These are phyloP conservation scores for Babylonia areolata DNA, from an alignment of 1,140 invertebrate species.

Conservation along the genomic window DNA sequence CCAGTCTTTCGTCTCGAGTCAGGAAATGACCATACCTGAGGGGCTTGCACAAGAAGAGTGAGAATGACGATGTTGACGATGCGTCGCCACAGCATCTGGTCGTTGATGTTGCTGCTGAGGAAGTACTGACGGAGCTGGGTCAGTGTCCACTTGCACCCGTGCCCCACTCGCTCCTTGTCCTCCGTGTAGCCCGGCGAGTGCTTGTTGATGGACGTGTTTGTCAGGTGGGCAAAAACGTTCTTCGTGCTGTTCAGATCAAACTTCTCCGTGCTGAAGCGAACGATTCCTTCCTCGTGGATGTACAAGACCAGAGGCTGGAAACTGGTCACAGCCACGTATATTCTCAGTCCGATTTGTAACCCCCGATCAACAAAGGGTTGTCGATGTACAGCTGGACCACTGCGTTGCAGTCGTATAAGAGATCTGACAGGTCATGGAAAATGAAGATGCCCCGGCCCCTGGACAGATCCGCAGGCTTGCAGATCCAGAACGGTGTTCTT, in stretches of 20 bases:
- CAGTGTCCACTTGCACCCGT: conserved; percentile 88
- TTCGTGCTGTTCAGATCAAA: conserved; percentile 86
- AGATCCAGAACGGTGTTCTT: conserved; percentile 82
- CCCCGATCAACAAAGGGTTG: conserved; percentile 79
- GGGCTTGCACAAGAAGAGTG: conserved; percentile 79
- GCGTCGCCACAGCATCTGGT: conserved; percentile 88
- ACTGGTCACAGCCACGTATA: conserved; percentile 77
- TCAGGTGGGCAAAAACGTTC: conserved; percentile 92
- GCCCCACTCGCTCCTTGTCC: conserved; percentile 85
- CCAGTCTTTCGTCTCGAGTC: too few species aligned
- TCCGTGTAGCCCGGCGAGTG: conserved; percentile 85
- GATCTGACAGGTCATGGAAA: conserved; percentile 80
- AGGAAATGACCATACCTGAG: too few species aligned
- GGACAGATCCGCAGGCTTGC: conserved; percentile 89
- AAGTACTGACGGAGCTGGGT: conserved; percentile 88
- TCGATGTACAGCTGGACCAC: conserved; percentile 87
- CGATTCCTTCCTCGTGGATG: conserved; percentile 74
- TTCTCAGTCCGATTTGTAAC: conserved; percentile 78
- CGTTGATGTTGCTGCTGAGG: conserved; percentile 82
- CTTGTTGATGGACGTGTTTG: conserved; percentile 91
- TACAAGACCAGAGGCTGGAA: conserved; percentile 74
- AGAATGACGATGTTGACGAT: conserved; percentile 85
- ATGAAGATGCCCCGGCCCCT: conserved; percentile 89
- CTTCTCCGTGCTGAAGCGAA: conserved; percentile 88
- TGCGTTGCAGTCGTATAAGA: conserved; percentile 70